Evolutionary conservation across 1,140 invertebrate genomes (phyloP), one percentile per base, ranked within the genome.

Genomic region (Listronotus bonariensis): DNA sequence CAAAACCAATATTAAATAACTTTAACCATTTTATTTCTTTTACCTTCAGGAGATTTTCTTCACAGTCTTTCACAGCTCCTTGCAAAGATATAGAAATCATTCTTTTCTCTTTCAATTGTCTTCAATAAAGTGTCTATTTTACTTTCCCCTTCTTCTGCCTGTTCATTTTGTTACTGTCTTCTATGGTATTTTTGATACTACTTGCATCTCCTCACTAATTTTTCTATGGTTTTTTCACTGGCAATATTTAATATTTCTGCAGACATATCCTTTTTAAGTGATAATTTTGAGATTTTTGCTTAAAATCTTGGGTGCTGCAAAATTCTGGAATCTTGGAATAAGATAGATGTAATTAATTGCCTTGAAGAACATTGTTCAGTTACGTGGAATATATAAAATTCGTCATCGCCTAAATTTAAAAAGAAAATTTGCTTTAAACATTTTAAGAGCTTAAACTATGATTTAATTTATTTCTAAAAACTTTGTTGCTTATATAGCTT

Each of bases 301-400:
- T 41, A 14, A 12, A 55, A 26, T 55, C 40, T 20, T 14, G 14
- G 3, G 15, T 8, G 34, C 14, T 56, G 34, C 53, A 58, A 59
- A 76, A 71, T 48, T 69, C 52, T 40, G 41, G n/a, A 57, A 68
- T 74, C 74, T 52, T 72, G 66, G 69, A 74, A 78, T 53, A 78
- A 46, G 40, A 85, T 65, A 31, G 83, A 85, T 65, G 85, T 81
- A 59, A 85, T 71, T 58, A 86, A 67, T 64, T 80, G 74, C 68
- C 74, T 66, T 68, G 66, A 49, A 40, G 74, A 66, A 63, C 81
- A 76, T 79, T 86, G 85, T 64, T 84, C 78, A 66, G 81, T 78
- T 57, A 86, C 79, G 71, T 60, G 77, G 77, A 59, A 84, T 72
- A 69, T 79, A 63, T 80, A 78, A 51, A 80, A 40, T 14, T 34